Evolutionary conservation across 1,140 invertebrate genomes (phyloP).

Genomic region (Arion vulgaris): DNA sequence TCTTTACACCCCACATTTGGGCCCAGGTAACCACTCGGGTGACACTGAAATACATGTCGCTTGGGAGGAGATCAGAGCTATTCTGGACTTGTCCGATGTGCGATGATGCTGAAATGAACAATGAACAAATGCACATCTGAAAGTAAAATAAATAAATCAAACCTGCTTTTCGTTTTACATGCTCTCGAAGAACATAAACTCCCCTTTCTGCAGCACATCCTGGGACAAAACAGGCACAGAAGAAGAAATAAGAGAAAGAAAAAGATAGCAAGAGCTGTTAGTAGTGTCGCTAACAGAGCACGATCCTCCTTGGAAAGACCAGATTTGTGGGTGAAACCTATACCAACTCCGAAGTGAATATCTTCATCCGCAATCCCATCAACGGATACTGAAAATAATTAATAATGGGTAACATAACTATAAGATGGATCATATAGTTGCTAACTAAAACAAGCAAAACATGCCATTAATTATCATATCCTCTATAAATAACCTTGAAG

Average conservation of each 20-base stretch:
- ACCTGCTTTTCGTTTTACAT: constrained; percentile 29
- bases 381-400: not conserved
- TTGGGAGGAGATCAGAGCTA: too few relatives aligned
- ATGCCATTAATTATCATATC: too few relatives aligned
- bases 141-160: not conserved
- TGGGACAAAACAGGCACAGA: constrained; percentile 34
- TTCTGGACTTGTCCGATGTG: too few relatives aligned
- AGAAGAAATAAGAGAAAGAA: constrained; percentile 41
- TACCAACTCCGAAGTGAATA: not conserved
- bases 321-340: not conserved
- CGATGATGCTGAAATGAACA: too few relatives aligned
- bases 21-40: too few relatives aligned
- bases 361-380: not conserved
- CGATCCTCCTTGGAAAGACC: constrained; percentile 28
- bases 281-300: constrained; percentile 30
- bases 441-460: too few relatives aligned
- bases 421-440: too few relatives aligned
- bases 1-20: too few relatives aligned
- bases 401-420: too few relatives aligned
- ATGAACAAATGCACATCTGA: too few relatives aligned
- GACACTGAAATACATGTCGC: too few relatives aligned
- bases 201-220: constrained; percentile 25
- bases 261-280: constrained; percentile 32
- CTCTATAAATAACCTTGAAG: too few relatives aligned
- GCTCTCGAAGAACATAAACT: constrained; percentile 5